phyloP scores from a whole-genome alignment of 2,888 invertebrate species.

The Imbricaverruca yamaguchii region DNA sequence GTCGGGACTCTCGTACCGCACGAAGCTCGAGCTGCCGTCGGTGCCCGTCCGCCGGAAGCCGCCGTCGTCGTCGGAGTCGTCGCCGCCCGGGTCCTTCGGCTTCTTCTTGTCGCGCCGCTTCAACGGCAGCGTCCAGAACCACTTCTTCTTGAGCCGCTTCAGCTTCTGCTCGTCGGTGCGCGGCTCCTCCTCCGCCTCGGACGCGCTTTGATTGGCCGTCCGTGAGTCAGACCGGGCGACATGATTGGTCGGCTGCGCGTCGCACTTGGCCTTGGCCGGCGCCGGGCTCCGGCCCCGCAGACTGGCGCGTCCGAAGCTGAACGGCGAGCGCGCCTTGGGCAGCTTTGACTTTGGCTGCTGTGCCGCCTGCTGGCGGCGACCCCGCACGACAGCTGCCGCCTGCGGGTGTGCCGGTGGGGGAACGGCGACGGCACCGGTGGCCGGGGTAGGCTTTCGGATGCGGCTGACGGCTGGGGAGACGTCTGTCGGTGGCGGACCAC shows the following conservation, averaged over 20 bases:
- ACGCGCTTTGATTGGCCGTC: not conserved
- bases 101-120: constrained; percentile 21
- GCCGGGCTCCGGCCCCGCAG: not conserved
- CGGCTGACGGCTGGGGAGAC: not conserved
- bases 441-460: not conserved
- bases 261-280: not conserved
- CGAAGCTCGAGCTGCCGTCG: not conserved
- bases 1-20: constrained; percentile 13
- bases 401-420: not conserved
- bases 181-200: constrained; percentile 14
- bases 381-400: not conserved
- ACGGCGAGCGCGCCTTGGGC: not conserved
- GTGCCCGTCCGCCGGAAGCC: constrained; percentile 23
- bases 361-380: not conserved
- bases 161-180: constrained; percentile 27
- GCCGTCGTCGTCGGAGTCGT: constrained; percentile 32
- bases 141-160: constrained; percentile 33
- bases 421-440: not conserved
- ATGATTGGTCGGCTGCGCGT: not conserved
- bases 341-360: not conserved
- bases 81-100: not conserved
- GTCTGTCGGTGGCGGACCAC: not conserved
- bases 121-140: constrained; percentile 33
- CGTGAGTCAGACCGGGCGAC: not conserved
- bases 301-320: constrained; percentile 14